Evolutionary conservation across 2,888 invertebrate species (phyloP), one percentile per base, ranked within the genome.

Genomic region (Imbricaverruca yamaguchii): DNA sequence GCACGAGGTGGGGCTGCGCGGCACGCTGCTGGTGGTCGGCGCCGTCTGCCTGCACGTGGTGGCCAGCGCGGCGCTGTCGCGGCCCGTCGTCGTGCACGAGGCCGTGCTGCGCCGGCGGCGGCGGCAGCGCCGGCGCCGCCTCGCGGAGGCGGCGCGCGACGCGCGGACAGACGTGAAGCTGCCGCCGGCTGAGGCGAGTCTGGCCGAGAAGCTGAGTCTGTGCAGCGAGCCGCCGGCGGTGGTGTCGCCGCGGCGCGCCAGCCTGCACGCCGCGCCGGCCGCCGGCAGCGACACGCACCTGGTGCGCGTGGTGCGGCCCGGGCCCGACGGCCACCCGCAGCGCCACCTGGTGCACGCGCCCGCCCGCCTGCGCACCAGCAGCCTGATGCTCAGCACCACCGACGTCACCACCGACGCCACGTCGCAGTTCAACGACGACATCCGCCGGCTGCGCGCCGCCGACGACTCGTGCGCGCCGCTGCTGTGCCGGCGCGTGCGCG

Each of bases 31-130:
- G 0, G 87, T 93, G 13, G 87, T 93, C 57, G 93, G 91, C 87
- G 92, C 91, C 0, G 92, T 93, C 21, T 92, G 93, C 92, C 87
- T 93, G 0, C 92, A 93, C 85, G 92, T 93, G 6, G 93, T 93
- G 83, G 91, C 92, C 8, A 91, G 92, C 7, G 92, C 92, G 0
- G 90, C 92, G 0, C 87, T 93, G 0, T 93, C 92, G 86, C 89
- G 90, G 13, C 91, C 91, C 0, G 88, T 91, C 61, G 90, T 89
- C 83, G 86, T 87, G 82, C 87, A 88, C 84, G 84, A 82, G 65
- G 69, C 80, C 25, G 18, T 79, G 6, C 79, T 79, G 23, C n/a
- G 59, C 4, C 57, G 79, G 23, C 79, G 57, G 56, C 79, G 79
- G 23, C 57, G 39, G 39, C 39, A 4, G 39, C 39, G 39, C 39